Evolutionary conservation across 2,888 invertebrate species (phyloP), one percentile per base, ranked within the genome.

Genomic region (Erebia palarica): DNA sequence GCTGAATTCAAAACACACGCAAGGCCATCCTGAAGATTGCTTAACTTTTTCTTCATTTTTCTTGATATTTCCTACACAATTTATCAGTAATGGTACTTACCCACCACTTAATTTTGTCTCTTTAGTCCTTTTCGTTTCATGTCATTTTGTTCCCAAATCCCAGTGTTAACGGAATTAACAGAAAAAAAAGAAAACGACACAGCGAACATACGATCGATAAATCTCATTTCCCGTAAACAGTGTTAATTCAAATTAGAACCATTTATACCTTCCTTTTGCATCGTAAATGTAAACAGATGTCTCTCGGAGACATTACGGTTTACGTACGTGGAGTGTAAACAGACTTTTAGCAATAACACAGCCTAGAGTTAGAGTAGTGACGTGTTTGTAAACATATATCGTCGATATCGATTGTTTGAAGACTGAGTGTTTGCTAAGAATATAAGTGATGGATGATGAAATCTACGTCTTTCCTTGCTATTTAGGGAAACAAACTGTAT

Each of bases 291-390:
- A 77, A 76, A 75, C 75, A 73, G 65, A 68, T 71, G 73, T 65
- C 70, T 58, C 68, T 73, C 65, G 53, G 57, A 66, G 74, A 76
- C 76, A 75, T 75, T 65, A 66, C 36, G 36, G 7, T 36, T 36
- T 36, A 36, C 36, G 36, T 36, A 36, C 65, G 70, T 60, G 68
- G 16, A 44, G 70, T 60, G 69, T 44, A 18, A 73, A 55, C 70
- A 65, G 58, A 47, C 57, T 69, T 75, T 78, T 74, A 75, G 76
- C 77, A 75, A 73, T 75, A 77, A 75, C 75, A 76, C 72, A 68
- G 66, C 59, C 68, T 68, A 68, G 61, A 72, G 65, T 16, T 68
- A 68, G 61, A 72, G 65, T 16, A 55, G 27, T 75, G 74, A 75
- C 73, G 72, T 75, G 65, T 75, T 74, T 75, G 74, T 76, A 73